These are phyloP conservation scores for Antedon bifida DNA, from an alignment of 35 echinoderm and acorn worm genomes.

Conservation along the genomic window DNA sequence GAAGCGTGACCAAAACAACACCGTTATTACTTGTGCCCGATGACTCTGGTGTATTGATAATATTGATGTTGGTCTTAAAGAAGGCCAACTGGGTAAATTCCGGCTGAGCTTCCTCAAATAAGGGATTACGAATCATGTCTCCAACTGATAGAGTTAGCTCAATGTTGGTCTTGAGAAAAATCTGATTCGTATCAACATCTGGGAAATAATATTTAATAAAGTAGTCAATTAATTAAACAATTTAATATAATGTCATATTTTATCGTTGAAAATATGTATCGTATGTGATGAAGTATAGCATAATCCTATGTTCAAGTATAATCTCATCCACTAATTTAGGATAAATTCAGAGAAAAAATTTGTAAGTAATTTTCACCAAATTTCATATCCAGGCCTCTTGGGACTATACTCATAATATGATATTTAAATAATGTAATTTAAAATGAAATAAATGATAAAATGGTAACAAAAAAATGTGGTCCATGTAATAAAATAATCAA, in stretches of 20 bases:
- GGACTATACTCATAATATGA: too few relatives aligned
- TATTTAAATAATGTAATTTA: too few relatives aligned
- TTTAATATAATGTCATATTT: background rate
- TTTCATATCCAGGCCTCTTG: too few relatives aligned
- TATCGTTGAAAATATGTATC: too few relatives aligned
- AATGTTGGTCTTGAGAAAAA: conserved; percentile 72
- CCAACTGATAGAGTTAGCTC: conserved; percentile 73
- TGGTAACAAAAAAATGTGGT: too few relatives aligned
- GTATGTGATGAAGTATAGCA: too few relatives aligned
- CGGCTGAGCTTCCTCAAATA: conserved; percentile 61
- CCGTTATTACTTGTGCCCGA: conserved; percentile 29
- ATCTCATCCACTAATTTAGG: too few relatives aligned
- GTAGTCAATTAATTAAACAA: background rate
- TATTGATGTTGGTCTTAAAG: conserved; percentile 67
- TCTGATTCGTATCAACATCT: background rate
- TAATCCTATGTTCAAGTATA: too few relatives aligned
- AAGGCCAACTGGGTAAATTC: conserved; percentile 87
- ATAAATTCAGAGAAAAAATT: too few relatives aligned
- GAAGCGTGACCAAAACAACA: conserved; percentile 51
- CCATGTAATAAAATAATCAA: too few relatives aligned
- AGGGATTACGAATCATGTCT: conserved; percentile 59
- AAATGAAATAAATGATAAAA: too few relatives aligned
- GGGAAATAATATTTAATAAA: background rate
- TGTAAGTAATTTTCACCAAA: too few relatives aligned
- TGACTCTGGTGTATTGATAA: conserved; percentile 49